Percentiles rank a stretch among this genome's conserved stretches.
These are phyloP conservation scores for Neosalanx taihuensis DNA, from an alignment of 2,797 vertebrate species.

Conservation along the genomic window DNA sequence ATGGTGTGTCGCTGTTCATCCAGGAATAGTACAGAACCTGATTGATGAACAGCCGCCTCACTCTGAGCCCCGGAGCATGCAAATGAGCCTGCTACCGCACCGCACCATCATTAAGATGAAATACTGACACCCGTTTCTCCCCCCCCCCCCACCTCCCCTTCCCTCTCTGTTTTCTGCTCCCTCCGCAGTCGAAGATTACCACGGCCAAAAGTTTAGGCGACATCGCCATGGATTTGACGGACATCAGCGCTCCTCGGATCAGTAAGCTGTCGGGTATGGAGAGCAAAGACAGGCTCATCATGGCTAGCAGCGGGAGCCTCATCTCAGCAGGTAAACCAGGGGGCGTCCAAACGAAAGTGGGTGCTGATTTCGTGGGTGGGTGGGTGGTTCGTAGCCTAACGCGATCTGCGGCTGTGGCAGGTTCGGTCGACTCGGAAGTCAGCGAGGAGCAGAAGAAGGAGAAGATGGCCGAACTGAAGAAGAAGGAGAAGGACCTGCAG, in stretches of 20 bases:
- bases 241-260: slow-evolving; percentile 77
- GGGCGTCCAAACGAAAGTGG: slow-evolving; percentile 5
- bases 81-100: slow-evolving; percentile 37
- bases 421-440: slow-evolving; percentile 89
- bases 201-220: slow-evolving; percentile 89
- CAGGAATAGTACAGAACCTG: slow-evolving; percentile 54
- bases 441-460: slow-evolving; percentile 92
- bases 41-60: slow-evolving; percentile 52
- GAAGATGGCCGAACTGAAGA: slow-evolving; percentile 90
- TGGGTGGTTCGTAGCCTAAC: slow-evolving; percentile 19
- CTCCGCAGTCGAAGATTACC: slow-evolving; percentile 84
- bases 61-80: slow-evolving; percentile 36
- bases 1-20: slow-evolving; percentile 50
- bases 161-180: slow-evolving; percentile 9
- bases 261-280: slow-evolving; percentile 79
- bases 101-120: slow-evolving; percentile 49
- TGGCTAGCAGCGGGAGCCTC: slow-evolving; percentile 94
- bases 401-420: slow-evolving; percentile 59
- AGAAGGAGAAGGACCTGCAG: slow-evolving; percentile 86
- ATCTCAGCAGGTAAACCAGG: slow-evolving; percentile 85
- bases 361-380: slow-evolving; percentile 30
- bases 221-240: slow-evolving; percentile 92
- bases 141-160: not conserved
- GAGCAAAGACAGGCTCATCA: slow-evolving; percentile 88
- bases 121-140: slow-evolving; percentile 22